Percentiles rank a stretch among this genome's conserved stretches.
phyloP scores from a whole-genome alignment of 2,113 vertebrate species.

The Rhegmatorhina hoffmannsi region DNA sequence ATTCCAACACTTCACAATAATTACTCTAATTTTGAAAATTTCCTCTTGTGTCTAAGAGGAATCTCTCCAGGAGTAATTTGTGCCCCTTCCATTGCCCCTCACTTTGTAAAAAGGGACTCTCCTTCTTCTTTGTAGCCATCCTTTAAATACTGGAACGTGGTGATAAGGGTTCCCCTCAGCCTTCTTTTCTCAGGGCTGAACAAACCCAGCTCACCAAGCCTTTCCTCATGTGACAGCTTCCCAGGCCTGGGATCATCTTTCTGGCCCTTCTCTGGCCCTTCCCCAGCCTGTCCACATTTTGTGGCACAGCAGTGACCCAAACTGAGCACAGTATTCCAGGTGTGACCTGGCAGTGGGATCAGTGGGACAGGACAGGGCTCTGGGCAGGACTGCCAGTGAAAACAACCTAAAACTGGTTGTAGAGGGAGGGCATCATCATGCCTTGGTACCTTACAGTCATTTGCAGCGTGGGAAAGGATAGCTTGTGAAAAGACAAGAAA shows the following conservation, averaged over 20 bases:
- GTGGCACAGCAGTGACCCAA: background rate
- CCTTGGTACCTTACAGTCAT: background rate
- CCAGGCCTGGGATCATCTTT: background rate
- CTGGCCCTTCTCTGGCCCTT: background rate
- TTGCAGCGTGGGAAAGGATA: background rate
- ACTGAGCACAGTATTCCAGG: background rate
- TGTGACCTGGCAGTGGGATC: background rate
- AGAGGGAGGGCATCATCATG: background rate
- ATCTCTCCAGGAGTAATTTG: background rate
- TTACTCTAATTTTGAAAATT: background rate
- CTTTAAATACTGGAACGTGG: background rate
- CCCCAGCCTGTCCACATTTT: background rate
- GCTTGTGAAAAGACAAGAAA: background rate
- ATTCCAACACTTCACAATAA: background rate
- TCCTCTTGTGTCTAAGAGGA: background rate
- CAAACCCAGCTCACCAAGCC: background rate
- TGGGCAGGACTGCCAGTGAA: background rate
- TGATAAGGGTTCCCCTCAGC: background rate
- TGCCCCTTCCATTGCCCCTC: background rate
- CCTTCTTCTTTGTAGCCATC: background rate
- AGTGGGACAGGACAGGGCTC: background rate
- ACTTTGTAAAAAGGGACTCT: background rate
- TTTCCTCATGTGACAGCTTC: background rate
- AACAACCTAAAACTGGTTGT: background rate
- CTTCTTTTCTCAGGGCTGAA: fast-evolving